These are phyloP conservation scores for Brotula barbata DNA, from an alignment of 2,797 vertebrate genomes.

Conservation along the genomic window DNA sequence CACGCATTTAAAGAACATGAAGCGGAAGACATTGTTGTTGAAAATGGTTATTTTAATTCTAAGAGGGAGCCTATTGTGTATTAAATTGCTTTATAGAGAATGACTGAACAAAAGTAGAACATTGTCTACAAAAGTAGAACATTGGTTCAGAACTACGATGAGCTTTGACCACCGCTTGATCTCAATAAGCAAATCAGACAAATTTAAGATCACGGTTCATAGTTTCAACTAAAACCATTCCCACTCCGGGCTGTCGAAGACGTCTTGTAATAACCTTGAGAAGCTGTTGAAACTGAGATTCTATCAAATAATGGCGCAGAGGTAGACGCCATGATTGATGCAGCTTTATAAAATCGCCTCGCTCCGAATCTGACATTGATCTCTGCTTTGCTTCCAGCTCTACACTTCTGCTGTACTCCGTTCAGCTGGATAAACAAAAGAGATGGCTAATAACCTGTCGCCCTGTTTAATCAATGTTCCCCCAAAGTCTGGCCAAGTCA, in stretches of 20 bases:
- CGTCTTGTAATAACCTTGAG: slow-evolving; percentile 53
- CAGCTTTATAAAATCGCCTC: slow-evolving; percentile 30
- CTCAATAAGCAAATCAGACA: slow-evolving; percentile 27
- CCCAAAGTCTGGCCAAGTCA: slow-evolving; percentile 37
- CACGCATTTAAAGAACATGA: background rate
- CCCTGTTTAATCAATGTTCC: slow-evolving; percentile 54
- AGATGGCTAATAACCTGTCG: slow-evolving; percentile 58
- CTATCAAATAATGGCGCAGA: slow-evolving; percentile 49
- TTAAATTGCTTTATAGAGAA: too few relatives aligned
- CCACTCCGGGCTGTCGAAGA: slow-evolving; percentile 1
- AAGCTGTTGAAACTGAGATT: slow-evolving; percentile 44
- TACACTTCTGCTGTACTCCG: slow-evolving; percentile 20
- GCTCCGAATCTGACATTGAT: slow-evolving; percentile 53
- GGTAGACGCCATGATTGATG: slow-evolving; percentile 54
- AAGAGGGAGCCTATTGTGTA: too few relatives aligned
- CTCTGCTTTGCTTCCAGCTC: slow-evolving; percentile 32
- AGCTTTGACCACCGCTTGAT: slow-evolving; percentile 23
- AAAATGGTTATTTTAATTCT: too few relatives aligned
- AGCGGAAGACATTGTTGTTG: too few relatives aligned
- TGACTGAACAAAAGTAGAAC: too few relatives aligned
- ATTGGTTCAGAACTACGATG: slow-evolving; percentile 1
- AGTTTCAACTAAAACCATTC: slow-evolving; percentile 10
- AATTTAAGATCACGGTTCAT: slow-evolving; percentile 15
- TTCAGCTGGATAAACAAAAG: slow-evolving; percentile 60
- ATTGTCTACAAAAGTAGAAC: too few relatives aligned